Evolutionary conservation across 2,797 vertebrate genomes (phyloP), one percentile per base, ranked within the genome.

Genomic region (Platalea minor): DNA sequence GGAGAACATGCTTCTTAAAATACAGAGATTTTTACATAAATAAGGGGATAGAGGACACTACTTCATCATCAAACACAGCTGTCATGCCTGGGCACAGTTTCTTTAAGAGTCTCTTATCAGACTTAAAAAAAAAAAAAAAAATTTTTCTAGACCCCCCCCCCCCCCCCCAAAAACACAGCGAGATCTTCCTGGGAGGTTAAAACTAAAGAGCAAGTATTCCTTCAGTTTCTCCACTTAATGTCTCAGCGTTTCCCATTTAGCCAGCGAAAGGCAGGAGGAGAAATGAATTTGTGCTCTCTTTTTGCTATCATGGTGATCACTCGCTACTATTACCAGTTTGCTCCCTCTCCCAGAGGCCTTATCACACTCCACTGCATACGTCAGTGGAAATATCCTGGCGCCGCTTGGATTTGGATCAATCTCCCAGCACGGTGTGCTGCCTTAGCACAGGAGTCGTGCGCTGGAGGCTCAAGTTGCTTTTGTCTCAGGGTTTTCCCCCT

Each of bases 371-470:
- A 21, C 33, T 28, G 67, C 87, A 60, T 46, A 63, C 0, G 0
- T 72, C 81, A 76, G 63, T 85, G 61, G 60, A 69, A 78, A 72
- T 50, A 73, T 37, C 70, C 50, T 18, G 15, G 28, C 13, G 4
- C 48, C n/a, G 60, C 60, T 70, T 67, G 53, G 45, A 63, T 93
- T 80, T 28, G 26, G 64, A 90, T 91, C 5, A 0, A 74, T 80
- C 60, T 81, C 56, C 60, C 68, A 74, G 29, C 51, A 39, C 1
- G 0, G 21, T 11, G 17, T 14, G 7, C 33, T 46, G 43, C n/a
- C 48, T 78, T 65, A 69, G 39, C 0, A 0, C n/a, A 13, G 10
- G 24, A 68, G 8, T 31, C 6, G 0, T 11, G 29, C 2, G 1
- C 17, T 7, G 11, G 18, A 57, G 8, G 17, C 29, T 85, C 35